phyloP scores from a whole-genome alignment of 2,113 vertebrate species.

The Willisornis vidua region DNA sequence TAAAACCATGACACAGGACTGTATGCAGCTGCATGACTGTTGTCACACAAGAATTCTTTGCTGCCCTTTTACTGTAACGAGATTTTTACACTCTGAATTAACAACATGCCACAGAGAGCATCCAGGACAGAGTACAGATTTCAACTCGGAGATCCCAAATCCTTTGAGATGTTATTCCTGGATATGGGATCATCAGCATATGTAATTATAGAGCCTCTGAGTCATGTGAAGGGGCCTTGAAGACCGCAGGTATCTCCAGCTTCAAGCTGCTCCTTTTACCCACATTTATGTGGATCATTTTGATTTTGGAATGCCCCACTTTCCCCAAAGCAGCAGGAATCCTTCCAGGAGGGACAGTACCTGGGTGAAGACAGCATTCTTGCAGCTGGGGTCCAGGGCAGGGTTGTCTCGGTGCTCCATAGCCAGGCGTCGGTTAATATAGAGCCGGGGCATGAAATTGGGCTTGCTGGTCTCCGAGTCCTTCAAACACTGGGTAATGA shows the following conservation, averaged over 20 bases:
- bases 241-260: neutral
- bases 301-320: neutral
- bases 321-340: neutral
- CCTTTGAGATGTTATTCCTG: neutral
- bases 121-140: neutral
- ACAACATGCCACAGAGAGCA: neutral
- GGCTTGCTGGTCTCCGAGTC: constrained; percentile 96
- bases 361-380: constrained; percentile 94
- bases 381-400: constrained; percentile 86
- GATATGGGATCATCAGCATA: neutral
- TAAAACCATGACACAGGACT: neutral
- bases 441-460: constrained; percentile 96
- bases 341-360: constrained; percentile 59
- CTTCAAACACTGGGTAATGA: constrained; percentile 94
- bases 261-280: neutral
- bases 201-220: neutral
- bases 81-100: neutral
- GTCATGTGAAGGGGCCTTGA: neutral
- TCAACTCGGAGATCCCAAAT: neutral
- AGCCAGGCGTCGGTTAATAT: constrained; percentile 95
- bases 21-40: neutral
- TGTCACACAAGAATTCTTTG: neutral
- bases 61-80: neutral
- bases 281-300: neutral
- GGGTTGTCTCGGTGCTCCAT: constrained; percentile 98